These are phyloP conservation scores for Pyrrhosoma nymphula DNA, from an alignment of 2,888 invertebrate species.

Conservation along the genomic window DNA sequence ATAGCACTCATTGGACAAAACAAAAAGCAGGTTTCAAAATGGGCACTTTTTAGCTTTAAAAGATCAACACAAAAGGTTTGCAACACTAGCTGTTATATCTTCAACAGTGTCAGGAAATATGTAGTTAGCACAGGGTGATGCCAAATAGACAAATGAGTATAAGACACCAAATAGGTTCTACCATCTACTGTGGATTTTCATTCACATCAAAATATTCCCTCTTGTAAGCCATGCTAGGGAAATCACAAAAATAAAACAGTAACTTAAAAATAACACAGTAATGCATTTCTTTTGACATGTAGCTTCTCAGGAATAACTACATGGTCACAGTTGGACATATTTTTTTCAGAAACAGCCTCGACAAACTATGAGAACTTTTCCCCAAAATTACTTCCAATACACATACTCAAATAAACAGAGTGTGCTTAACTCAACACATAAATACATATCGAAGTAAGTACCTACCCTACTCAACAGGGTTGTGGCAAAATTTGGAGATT, in stretches of 20 bases:
- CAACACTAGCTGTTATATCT: neutral
- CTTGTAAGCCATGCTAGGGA: neutral
- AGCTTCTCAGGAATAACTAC: neutral
- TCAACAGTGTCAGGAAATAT: neutral
- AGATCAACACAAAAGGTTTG: conserved; percentile 2
- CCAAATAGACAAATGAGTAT: neutral
- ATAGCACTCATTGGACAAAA: neutral
- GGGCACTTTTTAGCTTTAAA: neutral
- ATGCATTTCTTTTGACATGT: neutral
- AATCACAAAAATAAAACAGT: conserved; percentile 1
- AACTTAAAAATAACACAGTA: neutral
- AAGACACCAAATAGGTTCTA: neutral
- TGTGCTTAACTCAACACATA: too few relatives aligned
- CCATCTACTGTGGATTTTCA: neutral
- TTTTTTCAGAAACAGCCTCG: neutral
- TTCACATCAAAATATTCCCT: neutral
- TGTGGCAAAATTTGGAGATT: too few relatives aligned
- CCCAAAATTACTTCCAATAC: too few relatives aligned
- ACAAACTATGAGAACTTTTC: neutral
- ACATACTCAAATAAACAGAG: too few relatives aligned
- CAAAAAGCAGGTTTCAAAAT: neutral
- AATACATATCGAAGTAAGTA: too few relatives aligned
- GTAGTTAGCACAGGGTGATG: conserved; percentile 17
- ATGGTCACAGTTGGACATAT: neutral
- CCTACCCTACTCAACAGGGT: too few relatives aligned